These are phyloP conservation scores for Seriola quinqueradiata DNA, from an alignment of 2,113 vertebrate species.

Conservation along the genomic window DNA sequence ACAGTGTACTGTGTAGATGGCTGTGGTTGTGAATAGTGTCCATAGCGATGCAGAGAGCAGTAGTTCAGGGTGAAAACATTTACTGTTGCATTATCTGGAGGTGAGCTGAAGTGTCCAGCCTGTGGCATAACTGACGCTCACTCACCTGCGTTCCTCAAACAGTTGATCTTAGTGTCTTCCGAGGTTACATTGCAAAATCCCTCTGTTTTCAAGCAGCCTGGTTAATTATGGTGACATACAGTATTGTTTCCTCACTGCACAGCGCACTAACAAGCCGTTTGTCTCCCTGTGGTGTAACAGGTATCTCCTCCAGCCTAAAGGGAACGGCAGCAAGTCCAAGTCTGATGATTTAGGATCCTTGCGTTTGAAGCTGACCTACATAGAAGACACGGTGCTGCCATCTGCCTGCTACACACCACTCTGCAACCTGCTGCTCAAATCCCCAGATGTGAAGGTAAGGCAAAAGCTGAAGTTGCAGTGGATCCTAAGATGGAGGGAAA, in stretches of 20 bases:
- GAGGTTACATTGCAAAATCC: background rate
- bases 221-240: background rate
- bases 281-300: conserved; percentile 75
- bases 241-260: background rate
- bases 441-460: conserved; percentile 93
- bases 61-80: background rate
- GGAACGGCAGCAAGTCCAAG: conserved; percentile 95
- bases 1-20: too few species aligned
- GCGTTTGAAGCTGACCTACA: conserved; percentile 94
- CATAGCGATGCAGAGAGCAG: background rate
- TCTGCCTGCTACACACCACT: conserved; percentile 90
- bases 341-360: conserved; percentile 94
- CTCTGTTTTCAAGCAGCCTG: background rate
- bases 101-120: background rate
- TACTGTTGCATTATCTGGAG: background rate
- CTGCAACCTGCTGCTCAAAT: conserved; percentile 95
- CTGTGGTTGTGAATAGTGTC: background rate
- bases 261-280: background rate
- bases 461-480: background rate
- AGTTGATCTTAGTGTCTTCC: background rate
- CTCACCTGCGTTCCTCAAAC: background rate
- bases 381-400: conserved; percentile 96
- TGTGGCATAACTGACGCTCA: background rate
- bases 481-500: background rate
- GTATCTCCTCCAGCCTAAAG: conserved; percentile 97